Conservation (phyloP, 2,888 invertebrate genomes). For the Leptogaster cylindrica region DNA sequence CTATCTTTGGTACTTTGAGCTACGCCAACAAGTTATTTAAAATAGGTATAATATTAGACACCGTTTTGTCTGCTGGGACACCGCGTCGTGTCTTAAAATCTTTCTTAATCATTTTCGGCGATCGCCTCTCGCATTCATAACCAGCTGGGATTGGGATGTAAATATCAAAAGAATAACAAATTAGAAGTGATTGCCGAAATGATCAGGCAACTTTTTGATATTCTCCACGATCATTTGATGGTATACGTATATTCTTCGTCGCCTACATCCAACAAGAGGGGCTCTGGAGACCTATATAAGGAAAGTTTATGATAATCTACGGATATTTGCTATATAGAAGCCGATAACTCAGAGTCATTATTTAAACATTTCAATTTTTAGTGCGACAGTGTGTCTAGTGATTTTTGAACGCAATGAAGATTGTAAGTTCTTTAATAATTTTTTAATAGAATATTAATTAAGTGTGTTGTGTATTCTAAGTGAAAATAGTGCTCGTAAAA, state of each 20-base stretch:
- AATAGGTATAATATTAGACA: background rate
- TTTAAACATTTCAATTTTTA: background rate
- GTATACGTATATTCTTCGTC: background rate
- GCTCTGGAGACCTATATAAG: background rate
- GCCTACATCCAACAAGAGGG: background rate
- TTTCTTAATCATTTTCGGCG: background rate
- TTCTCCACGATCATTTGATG: too few species aligned
- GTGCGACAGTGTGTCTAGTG: background rate
- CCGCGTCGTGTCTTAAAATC: background rate
- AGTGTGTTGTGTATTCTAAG: too few species aligned
- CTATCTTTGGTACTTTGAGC: too few species aligned
- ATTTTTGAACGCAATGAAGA: background rate
- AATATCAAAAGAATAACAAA: constrained; percentile 28
- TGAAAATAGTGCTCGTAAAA: too few species aligned
- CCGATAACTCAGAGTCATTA: background rate
- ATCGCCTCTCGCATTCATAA: background rate
- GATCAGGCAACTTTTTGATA: constrained; percentile 5
- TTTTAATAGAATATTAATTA: too few species aligned
- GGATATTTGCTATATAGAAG: background rate
- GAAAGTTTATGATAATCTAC: background rate
- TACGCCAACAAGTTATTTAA: background rate
- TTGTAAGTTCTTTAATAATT: background rate
- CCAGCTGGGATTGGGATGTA: background rate
- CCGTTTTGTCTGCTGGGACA: background rate
- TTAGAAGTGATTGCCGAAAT: constrained; percentile 9